These are phyloP conservation scores for Ladona fulva DNA, from an alignment of 1,140 invertebrate genomes.

Conservation along the genomic window DNA sequence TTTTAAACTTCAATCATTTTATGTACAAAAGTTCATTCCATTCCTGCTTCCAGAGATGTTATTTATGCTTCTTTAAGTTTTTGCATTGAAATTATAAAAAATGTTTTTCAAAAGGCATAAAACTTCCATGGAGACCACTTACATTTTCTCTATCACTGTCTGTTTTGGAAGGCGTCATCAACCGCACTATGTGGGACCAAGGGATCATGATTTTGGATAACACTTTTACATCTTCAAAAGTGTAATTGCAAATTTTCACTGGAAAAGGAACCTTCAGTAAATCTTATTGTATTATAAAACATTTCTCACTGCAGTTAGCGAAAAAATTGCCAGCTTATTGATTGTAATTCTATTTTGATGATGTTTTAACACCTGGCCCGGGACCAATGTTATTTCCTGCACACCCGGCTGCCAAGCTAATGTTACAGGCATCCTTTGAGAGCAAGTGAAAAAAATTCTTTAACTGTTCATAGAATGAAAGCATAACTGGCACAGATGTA, in stretches of 20 bases:
- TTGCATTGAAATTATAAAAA: neutral
- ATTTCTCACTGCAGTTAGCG: neutral
- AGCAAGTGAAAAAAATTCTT: neutral
- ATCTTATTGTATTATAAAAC: neutral
- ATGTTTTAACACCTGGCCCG: neutral
- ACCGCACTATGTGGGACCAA: constrained; percentile 3
- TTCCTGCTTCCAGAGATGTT: constrained; percentile 8
- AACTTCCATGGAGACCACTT: neutral
- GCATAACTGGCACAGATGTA: neutral
- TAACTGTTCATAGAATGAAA: neutral
- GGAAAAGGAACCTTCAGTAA: constrained; percentile 9
- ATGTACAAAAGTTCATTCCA: constrained; percentile 10
- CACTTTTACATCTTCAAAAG: neutral
- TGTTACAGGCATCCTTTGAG: neutral
- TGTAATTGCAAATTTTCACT: neutral
- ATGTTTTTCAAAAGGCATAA: neutral
- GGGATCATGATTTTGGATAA: neutral
- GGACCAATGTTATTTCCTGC: neutral
- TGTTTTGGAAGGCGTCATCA: constrained; percentile 8
- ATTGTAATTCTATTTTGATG: constrained; percentile 1
- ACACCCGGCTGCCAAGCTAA: constrained; percentile 6
- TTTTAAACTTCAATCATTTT: constrained; percentile 1
- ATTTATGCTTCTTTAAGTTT: constrained; percentile 10
- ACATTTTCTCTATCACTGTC: neutral
- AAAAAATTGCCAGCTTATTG: constrained; percentile 9